Evolutionary conservation across 2,113 vertebrate genomes (phyloP), one percentile per base, ranked within the genome.

Genomic region (Sprattus sprattus): DNA sequence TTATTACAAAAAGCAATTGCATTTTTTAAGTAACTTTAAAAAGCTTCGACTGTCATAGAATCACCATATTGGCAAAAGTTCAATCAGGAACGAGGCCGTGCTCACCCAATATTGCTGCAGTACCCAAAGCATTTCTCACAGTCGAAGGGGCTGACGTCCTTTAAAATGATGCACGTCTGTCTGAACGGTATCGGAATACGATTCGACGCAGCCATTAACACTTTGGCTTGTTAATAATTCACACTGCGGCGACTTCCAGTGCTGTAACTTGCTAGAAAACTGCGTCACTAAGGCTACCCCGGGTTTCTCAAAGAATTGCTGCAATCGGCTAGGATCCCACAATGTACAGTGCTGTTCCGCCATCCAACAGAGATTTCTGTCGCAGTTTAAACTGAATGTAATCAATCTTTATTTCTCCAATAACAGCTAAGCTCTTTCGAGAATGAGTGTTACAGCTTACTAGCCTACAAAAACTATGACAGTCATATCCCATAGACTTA

Each of bases 201-300:
- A 78, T 13, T 44, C 25, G 28, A 15, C 71, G 71, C 32, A 39
- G 71, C 71, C 71, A 78, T 39, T 78, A 78, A 2, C 71, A 5
- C 71, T 32, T 39, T 78, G 28, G 32, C 28, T 86, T 6, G 54
- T 49, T 50, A 44, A 83, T 82, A 50, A 49, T 75, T 87, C 85
- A 85, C 67, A 89, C 86, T 89, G 89, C 87, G 87, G 87, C 87
- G 87, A 88, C 87, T 84, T 88, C 87, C 25, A 78, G 28, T 78
- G 16, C 71, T 50, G 81, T 81, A 85, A 86, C 81, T 82, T 47
- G 80, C 71, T n/a, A 16, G 84, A 85, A 83, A 84, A 89, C 87
- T 89, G 89, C 89, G 88, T 82, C 85, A 87, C 46, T 0, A 8
- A 47, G 46, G 6, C 46, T 84, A 64, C 46, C 22, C 32, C 80